Evolutionary conservation across 2,113 vertebrate species (phyloP).

Genomic region (Lathamus discolor): DNA sequence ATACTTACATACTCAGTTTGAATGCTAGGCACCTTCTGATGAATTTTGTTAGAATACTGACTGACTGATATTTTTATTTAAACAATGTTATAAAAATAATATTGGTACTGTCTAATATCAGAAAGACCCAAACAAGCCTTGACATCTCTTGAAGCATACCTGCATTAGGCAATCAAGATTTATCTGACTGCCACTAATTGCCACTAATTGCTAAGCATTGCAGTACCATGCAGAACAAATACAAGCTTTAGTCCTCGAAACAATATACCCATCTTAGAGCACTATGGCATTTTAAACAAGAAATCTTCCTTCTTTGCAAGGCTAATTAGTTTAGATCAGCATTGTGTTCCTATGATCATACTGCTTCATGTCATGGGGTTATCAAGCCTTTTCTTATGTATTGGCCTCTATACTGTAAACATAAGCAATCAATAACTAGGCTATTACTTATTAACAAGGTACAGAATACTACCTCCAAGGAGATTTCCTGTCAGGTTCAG

Average conservation of each 20-base stretch:
- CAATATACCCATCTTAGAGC: background rate
- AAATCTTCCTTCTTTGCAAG: background rate
- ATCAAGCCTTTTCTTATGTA: background rate
- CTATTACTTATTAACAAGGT: constrained; percentile 10
- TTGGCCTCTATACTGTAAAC: background rate
- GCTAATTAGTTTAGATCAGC: background rate
- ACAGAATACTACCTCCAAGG: background rate
- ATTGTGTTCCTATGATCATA: background rate
- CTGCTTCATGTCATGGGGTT: background rate
- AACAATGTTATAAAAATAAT: background rate
- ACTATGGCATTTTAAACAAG: background rate
- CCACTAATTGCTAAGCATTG: background rate
- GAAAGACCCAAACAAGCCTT: background rate
- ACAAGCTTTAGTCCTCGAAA: background rate
- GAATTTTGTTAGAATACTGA: background rate
- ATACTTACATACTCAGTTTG: background rate
- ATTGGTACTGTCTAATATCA: background rate
- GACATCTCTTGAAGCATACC: background rate
- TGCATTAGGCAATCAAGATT: background rate
- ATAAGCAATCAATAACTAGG: constrained; percentile 4
- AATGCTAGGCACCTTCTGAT: background rate
- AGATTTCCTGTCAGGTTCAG: background rate
- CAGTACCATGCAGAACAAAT: background rate
- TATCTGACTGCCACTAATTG: background rate
- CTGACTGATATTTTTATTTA: background rate